These are phyloP conservation scores for Smutsia gigantea DNA, from an alignment of 2,797 vertebrate genomes.

Conservation along the genomic window DNA sequence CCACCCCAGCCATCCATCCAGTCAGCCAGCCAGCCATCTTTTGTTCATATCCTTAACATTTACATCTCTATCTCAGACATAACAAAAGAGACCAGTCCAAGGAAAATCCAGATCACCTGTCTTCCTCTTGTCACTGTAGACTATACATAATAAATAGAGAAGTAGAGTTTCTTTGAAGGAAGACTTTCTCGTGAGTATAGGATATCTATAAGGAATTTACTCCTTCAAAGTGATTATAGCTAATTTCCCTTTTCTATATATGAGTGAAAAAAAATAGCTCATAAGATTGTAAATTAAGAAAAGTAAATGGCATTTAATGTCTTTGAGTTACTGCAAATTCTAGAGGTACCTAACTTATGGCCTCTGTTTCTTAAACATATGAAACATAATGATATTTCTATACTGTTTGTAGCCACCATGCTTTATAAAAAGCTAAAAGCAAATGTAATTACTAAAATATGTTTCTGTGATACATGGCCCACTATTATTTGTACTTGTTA, in stretches of 20 bases:
- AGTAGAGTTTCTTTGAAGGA: not conserved
- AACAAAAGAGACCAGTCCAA: not conserved
- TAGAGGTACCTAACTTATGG: not conserved
- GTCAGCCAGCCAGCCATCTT: not conserved
- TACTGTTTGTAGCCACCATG: not conserved
- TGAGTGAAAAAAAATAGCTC: not conserved
- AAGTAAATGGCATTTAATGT: not conserved
- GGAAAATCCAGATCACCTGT: not conserved
- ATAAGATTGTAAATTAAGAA: not conserved
- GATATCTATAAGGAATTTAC: not conserved
- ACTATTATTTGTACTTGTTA: not conserved
- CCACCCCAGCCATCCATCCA: not conserved
- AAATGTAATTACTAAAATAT: not conserved
- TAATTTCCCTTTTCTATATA: not conserved
- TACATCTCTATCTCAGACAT: not conserved
- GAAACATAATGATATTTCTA: not conserved
- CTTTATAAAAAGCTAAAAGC: not conserved
- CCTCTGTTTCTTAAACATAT: not conserved
- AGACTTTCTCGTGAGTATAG: not conserved
- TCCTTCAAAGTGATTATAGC: not conserved
- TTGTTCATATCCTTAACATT: not conserved
- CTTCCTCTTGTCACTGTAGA: not conserved
- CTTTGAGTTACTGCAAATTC: not conserved
- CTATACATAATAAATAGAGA: not conserved
- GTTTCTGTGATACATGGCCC: not conserved